phyloP scores from a whole-genome alignment of 2,888 invertebrate species.

The Bellardia bayeri region DNA sequence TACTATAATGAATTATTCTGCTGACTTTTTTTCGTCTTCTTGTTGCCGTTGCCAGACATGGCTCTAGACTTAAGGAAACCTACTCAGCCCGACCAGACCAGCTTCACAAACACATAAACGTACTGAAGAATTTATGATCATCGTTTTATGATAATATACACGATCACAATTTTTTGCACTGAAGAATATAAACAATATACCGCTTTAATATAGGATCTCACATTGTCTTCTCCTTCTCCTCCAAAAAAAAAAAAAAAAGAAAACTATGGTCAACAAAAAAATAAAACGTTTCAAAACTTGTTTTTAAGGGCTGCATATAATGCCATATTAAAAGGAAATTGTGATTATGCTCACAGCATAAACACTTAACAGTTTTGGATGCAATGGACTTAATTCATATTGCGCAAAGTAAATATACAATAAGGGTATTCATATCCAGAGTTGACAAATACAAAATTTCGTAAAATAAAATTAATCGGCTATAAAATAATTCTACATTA shows the following conservation, averaged over 20 bases:
- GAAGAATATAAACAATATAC: constrained; percentile 66
- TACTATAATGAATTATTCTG: constrained; percentile 73
- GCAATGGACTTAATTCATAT: constrained; percentile 59
- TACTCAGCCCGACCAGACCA: constrained; percentile 20
- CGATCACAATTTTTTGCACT: constrained; percentile 63
- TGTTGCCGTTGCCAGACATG: constrained; percentile 62
- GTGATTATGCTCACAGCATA: constrained; percentile 60
- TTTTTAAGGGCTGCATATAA: constrained; percentile 69
- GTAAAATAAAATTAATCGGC: too few relatives aligned
- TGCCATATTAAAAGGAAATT: constrained; percentile 66
- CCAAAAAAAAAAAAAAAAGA: constrained; percentile 12
- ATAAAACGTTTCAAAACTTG: constrained; percentile 41
- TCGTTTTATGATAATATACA: constrained; percentile 73
- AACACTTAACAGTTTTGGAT: constrained; percentile 55
- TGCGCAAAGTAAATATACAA: constrained; percentile 22
- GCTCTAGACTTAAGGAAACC: constrained; percentile 64
- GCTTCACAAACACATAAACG: constrained; percentile 41
- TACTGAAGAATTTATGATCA: constrained; percentile 72
- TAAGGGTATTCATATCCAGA: constrained; percentile 35
- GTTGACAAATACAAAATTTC: too few relatives aligned
- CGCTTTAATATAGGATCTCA: constrained; percentile 59
- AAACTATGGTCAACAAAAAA: constrained; percentile 6
- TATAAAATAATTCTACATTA: too few relatives aligned
- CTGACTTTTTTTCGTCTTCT: constrained; percentile 60
- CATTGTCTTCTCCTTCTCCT: constrained; percentile 50